phyloP scores from a whole-genome alignment of 1,140 invertebrate genomes.

The Drosophila ficusphila region DNA sequence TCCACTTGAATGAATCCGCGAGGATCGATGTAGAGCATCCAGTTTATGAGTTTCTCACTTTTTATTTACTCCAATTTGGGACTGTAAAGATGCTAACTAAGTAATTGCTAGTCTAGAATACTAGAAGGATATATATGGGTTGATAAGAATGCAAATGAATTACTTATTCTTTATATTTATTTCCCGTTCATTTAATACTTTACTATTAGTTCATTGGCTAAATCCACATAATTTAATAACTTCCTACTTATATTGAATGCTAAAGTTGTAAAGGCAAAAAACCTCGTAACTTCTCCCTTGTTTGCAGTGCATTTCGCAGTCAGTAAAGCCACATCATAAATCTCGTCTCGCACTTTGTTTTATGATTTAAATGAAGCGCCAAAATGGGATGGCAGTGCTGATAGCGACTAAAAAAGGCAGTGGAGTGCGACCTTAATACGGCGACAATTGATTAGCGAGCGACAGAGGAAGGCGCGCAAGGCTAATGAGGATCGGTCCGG shows the following conservation, averaged over 20 bases:
- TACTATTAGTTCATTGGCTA: too few relatives aligned
- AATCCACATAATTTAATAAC: too few relatives aligned
- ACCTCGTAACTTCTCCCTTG: too few relatives aligned
- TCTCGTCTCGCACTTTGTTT: constrained; percentile 49
- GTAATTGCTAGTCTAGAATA: too few relatives aligned
- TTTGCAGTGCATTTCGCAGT: constrained; percentile 12
- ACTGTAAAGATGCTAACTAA: too few relatives aligned
- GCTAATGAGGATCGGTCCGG: constrained; percentile 61
- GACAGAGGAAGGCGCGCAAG: constrained; percentile 58
- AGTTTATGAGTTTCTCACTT: background rate
- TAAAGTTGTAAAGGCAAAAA: too few relatives aligned
- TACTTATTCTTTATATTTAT: too few relatives aligned
- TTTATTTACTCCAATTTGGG: too few relatives aligned
- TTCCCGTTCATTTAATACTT: too few relatives aligned
- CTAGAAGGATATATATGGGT: too few relatives aligned
- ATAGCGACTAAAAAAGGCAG: constrained; percentile 45
- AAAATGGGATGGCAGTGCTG: constrained; percentile 60
- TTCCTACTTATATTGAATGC: too few relatives aligned
- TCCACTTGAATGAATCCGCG: constrained; percentile 43
- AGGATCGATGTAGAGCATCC: constrained; percentile 14
- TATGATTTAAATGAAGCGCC: constrained; percentile 71
- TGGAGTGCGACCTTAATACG: constrained; percentile 68
- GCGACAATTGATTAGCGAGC: constrained; percentile 74
- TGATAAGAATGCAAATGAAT: too few relatives aligned
- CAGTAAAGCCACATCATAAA: background rate